Evolutionary conservation across 2,888 invertebrate species (phyloP), one percentile per base, ranked within the genome.

Genomic region (Drosophila helvetica): DNA sequence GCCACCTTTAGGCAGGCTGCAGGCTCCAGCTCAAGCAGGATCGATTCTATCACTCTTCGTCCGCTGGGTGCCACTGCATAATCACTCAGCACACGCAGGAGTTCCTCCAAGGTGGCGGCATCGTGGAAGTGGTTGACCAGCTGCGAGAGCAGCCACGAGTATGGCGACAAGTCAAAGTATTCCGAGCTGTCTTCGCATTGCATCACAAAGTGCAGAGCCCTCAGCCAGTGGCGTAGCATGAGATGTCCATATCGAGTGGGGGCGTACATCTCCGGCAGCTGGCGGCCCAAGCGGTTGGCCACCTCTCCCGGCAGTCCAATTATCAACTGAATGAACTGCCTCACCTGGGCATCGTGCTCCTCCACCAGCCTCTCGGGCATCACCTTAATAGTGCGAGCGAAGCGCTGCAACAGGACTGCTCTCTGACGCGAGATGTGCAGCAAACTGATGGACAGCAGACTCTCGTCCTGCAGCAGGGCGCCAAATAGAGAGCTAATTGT

Each of bases 301-400:
- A 96, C 92, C 75, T 95, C 92, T 80, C 93, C 94, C 0, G 97
- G 96, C 56, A 97, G 80, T 2, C 95, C 95, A 8, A 94, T 92
- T 57, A 96, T 80, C 52, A 94, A 80, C 85, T 95, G 95, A 0
- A 95, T 92, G 22, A 93, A 94, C 42, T 92, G 92, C 67, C 93
- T 93, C 93, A 94, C 94, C 84, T 80, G 59, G 73, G 74, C 86
- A 66, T 90, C 86, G 5, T 87, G 74, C 53, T 88, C 78, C 30
- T 90, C 82, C 15, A 88, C 43, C 45, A 62, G 51, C 9, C 69
- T 70, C 27, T 80, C 81, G 19, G 83, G 80, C 33, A 86, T n/a
- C 1, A 78, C n/a, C n/a, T 84, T 72, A 3, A 86, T 71, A n/a
- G 88, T 89, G 15, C 70, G 59, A 9, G 78, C 77, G 53, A 77